A percentile compares a stretch with the other conserved stretches of the same genome.
These are phyloP conservation scores for Cylindroiulus punctatus DNA, from an alignment of 2,888 invertebrate species.

Conservation along the genomic window DNA sequence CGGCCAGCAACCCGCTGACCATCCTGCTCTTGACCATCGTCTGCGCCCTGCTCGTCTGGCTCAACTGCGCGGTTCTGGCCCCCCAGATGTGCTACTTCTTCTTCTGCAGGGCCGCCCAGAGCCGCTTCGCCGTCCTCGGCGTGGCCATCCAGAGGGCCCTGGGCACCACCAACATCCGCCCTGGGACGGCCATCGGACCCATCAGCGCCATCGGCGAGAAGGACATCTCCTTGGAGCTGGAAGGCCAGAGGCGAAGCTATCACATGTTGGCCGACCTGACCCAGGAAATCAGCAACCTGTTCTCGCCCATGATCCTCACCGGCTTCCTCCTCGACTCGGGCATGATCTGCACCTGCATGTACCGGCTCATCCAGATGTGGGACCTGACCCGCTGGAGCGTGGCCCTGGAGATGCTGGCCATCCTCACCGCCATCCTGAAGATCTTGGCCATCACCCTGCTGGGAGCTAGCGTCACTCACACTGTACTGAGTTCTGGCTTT, in stretches of 20 bases:
- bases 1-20: background rate
- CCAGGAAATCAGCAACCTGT: slow-evolving; percentile 45
- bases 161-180: background rate
- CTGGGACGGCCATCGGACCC: background rate
- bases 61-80: slow-evolving; percentile 48
- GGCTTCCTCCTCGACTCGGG: slow-evolving; percentile 54
- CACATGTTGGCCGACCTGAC: slow-evolving; percentile 54
- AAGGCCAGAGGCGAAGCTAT: slow-evolving; percentile 47
- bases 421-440: slow-evolving; percentile 52
- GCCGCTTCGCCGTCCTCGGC: slow-evolving; percentile 51
- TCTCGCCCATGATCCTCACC: slow-evolving; percentile 51
- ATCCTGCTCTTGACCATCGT: slow-evolving; percentile 31
- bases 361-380: slow-evolving; percentile 52
- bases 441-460: slow-evolving; percentile 51
- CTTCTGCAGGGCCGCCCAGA: slow-evolving; percentile 52
- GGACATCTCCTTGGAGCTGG: slow-evolving; percentile 53
- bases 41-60: slow-evolving; percentile 42
- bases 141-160: background rate
- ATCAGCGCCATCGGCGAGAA: slow-evolving; percentile 46
- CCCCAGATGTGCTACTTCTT: slow-evolving; percentile 53
- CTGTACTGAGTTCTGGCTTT: background rate
- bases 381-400: slow-evolving; percentile 51
- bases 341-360: slow-evolving; percentile 56
- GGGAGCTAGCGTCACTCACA: slow-evolving; percentile 37
- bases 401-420: slow-evolving; percentile 53